Percentiles rank a stretch among this genome's conserved stretches.
phyloP scores from a whole-genome alignment of 1,140 invertebrate species.

The Subanguina moxae region DNA sequence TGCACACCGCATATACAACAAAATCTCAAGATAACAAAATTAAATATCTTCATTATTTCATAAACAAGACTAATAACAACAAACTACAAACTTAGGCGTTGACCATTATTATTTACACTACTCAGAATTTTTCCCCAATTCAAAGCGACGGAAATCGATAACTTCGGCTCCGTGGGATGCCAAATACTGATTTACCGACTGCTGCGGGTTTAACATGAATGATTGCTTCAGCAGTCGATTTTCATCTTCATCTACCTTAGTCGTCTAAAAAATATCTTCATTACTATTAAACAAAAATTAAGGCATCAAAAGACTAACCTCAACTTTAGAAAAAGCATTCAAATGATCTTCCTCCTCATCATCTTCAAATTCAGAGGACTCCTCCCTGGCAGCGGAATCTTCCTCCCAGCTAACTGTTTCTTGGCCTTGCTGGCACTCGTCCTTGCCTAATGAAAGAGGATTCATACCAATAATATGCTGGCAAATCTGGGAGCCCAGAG shows the following conservation, averaged over 20 bases:
- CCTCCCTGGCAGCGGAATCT: conserved; percentile 12
- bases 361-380: conserved; percentile 3
- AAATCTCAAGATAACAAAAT: no score
- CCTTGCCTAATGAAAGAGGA: conserved; percentile 45
- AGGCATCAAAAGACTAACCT: conserved; percentile 15
- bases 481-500: conserved; percentile 50
- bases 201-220: conserved; percentile 56
- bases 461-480: conserved; percentile 58
- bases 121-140: conserved; percentile 34
- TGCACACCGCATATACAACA: no score
- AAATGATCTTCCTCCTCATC: conserved; percentile 24
- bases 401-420: neutral
- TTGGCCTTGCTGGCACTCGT: neutral
- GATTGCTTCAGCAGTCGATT: conserved; percentile 48
- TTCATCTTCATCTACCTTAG: conserved; percentile 51
- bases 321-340: conserved; percentile 16
- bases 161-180: conserved; percentile 48
- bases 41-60: no score
- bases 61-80: no score
- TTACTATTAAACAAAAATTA: neutral
- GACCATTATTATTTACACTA: neutral
- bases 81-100: no score
- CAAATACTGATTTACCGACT: conserved; percentile 52
- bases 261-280: conserved; percentile 26
- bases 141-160: conserved; percentile 45